These are phyloP conservation scores for Temnothorax rugatulus DNA, from an alignment of 2,888 invertebrate species.

Conservation along the genomic window DNA sequence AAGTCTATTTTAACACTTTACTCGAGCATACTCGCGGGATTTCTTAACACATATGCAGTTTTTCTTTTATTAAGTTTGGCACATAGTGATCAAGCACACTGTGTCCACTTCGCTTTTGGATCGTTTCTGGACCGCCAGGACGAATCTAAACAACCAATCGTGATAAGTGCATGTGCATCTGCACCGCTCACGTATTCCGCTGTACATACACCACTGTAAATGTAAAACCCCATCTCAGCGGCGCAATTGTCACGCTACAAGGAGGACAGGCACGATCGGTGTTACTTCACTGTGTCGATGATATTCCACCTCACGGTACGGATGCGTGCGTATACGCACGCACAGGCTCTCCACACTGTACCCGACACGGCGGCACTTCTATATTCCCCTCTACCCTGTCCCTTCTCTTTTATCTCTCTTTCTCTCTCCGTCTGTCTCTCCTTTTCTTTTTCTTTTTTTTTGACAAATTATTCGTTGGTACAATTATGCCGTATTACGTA, in stretches of 20 bases:
- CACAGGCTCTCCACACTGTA: conserved; percentile 53
- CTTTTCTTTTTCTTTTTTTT: conserved; percentile 53
- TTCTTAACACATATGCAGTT: neutral
- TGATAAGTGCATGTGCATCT: conserved; percentile 33
- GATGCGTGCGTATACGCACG: conserved; percentile 51
- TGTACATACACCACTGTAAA: conserved; percentile 30
- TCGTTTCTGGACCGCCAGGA: neutral
- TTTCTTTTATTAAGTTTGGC: conserved; percentile 7
- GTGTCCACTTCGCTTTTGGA: conserved; percentile 13
- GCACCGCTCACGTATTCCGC: neutral
- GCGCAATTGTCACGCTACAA: conserved; percentile 38
- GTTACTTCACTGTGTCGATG: conserved; percentile 49
- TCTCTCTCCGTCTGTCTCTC: conserved; percentile 57
- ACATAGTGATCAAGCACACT: neutral
- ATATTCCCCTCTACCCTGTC: conserved; percentile 36
- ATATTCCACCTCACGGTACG: conserved; percentile 52
- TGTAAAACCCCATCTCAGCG: conserved; percentile 41
- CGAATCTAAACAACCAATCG: conserved; percentile 7
- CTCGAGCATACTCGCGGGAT: conserved; percentile 1
- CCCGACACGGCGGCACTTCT: conserved; percentile 54
- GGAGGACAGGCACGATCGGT: conserved; percentile 36
- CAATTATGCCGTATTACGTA: conserved; percentile 55
- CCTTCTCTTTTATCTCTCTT: conserved; percentile 44
- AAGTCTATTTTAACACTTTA: conserved; percentile 4
- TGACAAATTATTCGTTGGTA: conserved; percentile 45